Conservation (phyloP, 2,888 invertebrate genomes). For the Cryptosula pallasiana region DNA sequence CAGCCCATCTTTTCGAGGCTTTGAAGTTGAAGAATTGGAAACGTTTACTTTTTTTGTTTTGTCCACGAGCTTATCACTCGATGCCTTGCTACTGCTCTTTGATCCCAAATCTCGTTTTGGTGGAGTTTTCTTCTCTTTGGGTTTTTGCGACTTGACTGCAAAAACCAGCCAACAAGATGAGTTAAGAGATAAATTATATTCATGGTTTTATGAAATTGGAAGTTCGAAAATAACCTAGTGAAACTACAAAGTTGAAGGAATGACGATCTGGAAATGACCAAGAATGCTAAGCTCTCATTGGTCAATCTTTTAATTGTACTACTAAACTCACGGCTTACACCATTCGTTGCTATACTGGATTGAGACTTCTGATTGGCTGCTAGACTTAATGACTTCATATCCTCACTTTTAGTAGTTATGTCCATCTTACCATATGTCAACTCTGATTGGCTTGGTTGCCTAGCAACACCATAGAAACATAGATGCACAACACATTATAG, state of each 20-base stretch:
- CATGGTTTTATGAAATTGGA: too few relatives aligned
- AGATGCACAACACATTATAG: too few relatives aligned
- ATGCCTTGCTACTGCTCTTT: not conserved
- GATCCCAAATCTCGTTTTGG: not conserved
- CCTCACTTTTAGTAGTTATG: not conserved
- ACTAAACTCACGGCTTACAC: not conserved
- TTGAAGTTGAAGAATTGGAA: not conserved
- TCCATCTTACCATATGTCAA: not conserved
- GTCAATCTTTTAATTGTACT: too few relatives aligned
- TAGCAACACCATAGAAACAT: not conserved
- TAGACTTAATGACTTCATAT: not conserved
- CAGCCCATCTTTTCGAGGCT: not conserved
- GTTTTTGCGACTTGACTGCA: not conserved
- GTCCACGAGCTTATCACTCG: not conserved
- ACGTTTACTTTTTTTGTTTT: not conserved
- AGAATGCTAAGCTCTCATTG: too few relatives aligned
- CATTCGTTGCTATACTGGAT: not conserved
- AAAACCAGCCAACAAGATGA: too few relatives aligned
- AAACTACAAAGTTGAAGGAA: too few relatives aligned
- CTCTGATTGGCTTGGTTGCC: not conserved
- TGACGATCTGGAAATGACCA: too few relatives aligned
- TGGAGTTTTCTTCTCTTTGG: not conserved
- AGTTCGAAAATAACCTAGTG: too few relatives aligned
- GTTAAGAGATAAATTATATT: too few relatives aligned
- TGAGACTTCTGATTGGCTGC: not conserved